Evolutionary conservation across 2,797 vertebrate species (phyloP).

Genomic region (Synanceia verrucosa): DNA sequence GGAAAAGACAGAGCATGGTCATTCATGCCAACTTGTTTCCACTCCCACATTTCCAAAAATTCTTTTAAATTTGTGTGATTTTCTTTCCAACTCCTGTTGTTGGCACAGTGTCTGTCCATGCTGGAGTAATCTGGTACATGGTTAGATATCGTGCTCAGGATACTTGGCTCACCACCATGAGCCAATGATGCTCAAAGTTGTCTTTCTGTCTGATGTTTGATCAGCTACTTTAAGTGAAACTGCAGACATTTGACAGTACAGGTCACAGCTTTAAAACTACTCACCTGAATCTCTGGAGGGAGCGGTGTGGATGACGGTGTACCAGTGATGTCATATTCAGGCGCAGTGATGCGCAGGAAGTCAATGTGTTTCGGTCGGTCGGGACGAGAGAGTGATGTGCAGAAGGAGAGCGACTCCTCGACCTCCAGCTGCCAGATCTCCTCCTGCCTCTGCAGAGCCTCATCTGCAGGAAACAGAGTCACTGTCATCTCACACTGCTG

Average conservation of each 20-base stretch:
- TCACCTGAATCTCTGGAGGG: slow-evolving; percentile 63
- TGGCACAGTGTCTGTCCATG: background rate
- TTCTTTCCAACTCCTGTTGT: background rate
- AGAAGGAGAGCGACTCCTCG: slow-evolving; percentile 66
- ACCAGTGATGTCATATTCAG: slow-evolving; percentile 63
- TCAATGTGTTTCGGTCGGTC: slow-evolving; percentile 68
- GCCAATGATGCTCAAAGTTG: background rate
- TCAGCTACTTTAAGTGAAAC: background rate
- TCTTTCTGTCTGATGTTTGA: background rate
- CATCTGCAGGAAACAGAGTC: slow-evolving; percentile 51
- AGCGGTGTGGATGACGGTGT: slow-evolving; percentile 31
- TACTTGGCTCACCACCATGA: background rate
- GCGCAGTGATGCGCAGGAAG: slow-evolving; percentile 70
- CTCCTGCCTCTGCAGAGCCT: slow-evolving; percentile 66
- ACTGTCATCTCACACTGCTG: background rate
- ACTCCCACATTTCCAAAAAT: background rate
- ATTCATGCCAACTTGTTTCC: background rate
- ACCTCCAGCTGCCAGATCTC: slow-evolving; percentile 73
- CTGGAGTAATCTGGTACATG: background rate
- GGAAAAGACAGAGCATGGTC: background rate
- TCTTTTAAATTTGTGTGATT: too few species aligned
- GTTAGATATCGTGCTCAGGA: background rate
- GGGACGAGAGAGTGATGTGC: slow-evolving; percentile 59
- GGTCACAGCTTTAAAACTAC: slow-evolving; percentile 7
- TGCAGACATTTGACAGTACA: background rate